Conservation (phyloP, 64 coral and sea anemone species). For the Dendronephthya gigantea region DNA sequence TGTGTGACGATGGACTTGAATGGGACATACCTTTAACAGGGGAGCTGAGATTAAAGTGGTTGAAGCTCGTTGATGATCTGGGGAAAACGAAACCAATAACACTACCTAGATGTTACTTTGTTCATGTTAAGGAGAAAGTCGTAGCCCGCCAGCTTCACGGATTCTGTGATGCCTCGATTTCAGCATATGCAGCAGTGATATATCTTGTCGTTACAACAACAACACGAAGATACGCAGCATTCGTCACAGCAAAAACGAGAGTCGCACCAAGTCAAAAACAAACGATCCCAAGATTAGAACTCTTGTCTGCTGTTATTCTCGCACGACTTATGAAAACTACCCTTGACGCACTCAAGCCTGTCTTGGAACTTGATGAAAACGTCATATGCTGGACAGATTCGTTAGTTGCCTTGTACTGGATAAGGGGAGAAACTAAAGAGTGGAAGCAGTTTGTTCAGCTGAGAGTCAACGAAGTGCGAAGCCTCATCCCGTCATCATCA, state of each 20-base stretch:
- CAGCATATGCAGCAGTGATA: constrained; percentile 11
- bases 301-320: background rate
- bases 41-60: constrained; percentile 4
- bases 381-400: background rate
- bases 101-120: constrained; percentile 19
- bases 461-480: background rate
- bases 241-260: constrained; percentile 25
- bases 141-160: constrained; percentile 11
- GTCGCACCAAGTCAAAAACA: background rate
- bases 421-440: background rate
- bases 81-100: background rate
- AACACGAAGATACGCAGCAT: background rate
- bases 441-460: background rate
- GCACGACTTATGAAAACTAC: background rate
- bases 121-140: background rate
- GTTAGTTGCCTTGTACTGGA: background rate
- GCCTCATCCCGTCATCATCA: background rate
- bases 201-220: constrained; percentile 21
- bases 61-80: constrained; percentile 3
- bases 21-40: background rate
- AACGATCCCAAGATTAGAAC: constrained; percentile 10
- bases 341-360: background rate
- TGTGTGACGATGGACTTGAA: background rate
- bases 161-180: constrained; percentile 28
- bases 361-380: background rate